Conservation (phyloP, 2,113 vertebrate species). For the Rattus norvegicus region DNA sequence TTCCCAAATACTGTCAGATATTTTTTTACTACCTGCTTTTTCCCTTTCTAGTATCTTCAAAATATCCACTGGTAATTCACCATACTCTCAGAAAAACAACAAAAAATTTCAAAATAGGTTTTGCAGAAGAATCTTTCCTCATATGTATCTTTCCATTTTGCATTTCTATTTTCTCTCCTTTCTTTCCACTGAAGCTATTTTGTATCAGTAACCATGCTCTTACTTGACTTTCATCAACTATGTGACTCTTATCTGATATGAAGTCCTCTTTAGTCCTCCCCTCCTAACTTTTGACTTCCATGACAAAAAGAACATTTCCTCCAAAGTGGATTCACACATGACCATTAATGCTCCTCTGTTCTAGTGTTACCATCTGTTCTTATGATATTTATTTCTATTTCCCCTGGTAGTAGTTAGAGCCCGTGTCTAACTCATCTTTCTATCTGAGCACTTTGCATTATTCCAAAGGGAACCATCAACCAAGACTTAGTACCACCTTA, state of each 20-base stretch:
- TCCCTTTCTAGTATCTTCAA: not conserved
- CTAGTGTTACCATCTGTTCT: not conserved
- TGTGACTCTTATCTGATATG: not conserved
- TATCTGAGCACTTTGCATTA: not conserved
- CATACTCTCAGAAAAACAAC: not conserved
- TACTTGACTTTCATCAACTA: not conserved
- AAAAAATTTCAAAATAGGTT: not conserved
- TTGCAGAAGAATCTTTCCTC: not conserved
- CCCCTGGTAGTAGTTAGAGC: not conserved
- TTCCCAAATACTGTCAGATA: fast-evolving
- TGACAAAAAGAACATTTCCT: not conserved
- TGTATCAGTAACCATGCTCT: not conserved
- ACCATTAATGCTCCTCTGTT: not conserved
- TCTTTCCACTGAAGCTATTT: not conserved
- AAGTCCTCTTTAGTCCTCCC: not conserved
- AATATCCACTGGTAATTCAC: not conserved
- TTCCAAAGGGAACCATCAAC: not conserved
- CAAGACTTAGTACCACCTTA: not conserved
- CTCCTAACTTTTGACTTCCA: not conserved
- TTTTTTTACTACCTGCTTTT: not conserved
- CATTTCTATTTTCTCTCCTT: not conserved
- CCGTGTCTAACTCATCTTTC: not conserved
- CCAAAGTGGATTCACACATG: too few species aligned
- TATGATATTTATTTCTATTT: not conserved
- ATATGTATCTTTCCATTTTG: not conserved